A percentile compares a stretch with the other conserved stretches of the same genome.
Evolutionary conservation across 53 echinoderm and acorn worm genomes (phyloP).

Genomic region (Glandiceps talaboti): DNA sequence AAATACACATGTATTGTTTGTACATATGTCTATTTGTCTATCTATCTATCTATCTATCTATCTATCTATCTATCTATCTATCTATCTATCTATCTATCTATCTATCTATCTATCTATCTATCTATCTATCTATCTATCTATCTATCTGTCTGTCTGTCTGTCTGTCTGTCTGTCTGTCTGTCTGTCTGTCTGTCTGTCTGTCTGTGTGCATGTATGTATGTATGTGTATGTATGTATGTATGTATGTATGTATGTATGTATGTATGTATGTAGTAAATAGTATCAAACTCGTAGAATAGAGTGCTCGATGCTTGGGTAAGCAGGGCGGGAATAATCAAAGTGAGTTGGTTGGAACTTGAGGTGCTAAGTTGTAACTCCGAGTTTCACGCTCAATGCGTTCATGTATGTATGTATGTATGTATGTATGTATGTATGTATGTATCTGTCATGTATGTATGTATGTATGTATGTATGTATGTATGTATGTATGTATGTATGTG

Average conservation of each 20-base stretch:
- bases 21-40: not conserved
- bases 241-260: not conserved
- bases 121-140: not conserved
- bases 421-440: not conserved
- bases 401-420: not conserved
- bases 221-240: not conserved
- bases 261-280: not conserved
- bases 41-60: not conserved
- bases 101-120: not conserved
- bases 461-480: not conserved
- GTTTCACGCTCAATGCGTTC: too few species aligned
- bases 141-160: not conserved
- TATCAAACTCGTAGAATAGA: too few species aligned
- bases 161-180: constrained; percentile 1
- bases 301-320: too few species aligned
- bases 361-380: too few species aligned
- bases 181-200: constrained; percentile 1
- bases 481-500: not conserved
- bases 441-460: not conserved
- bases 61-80: not conserved
- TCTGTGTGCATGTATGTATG: not conserved
- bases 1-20: too few species aligned
- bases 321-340: too few species aligned
- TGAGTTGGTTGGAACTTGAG: too few species aligned
- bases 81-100: not conserved